Percentiles rank a stretch among this genome's conserved stretches.
These are phyloP conservation scores for Cephalophus harveyi DNA, from an alignment of 2,113 vertebrate genomes.

Conservation along the genomic window DNA sequence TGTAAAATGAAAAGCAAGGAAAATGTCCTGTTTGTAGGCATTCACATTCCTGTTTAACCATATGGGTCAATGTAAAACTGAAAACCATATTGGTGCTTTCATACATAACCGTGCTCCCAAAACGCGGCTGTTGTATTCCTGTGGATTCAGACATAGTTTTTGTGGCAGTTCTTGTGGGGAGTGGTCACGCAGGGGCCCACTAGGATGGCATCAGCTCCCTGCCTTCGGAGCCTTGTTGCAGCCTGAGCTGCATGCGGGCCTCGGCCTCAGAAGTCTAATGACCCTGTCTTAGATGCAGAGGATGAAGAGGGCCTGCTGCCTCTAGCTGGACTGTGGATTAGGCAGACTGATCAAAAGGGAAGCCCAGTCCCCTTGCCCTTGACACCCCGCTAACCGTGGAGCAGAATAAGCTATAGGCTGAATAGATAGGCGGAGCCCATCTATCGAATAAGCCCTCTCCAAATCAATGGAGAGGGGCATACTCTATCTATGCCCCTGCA, in stretches of 20 bases:
- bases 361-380: no score
- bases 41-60: neutral
- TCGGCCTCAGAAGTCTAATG: neutral
- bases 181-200: rapidly evolving
- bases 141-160: neutral
- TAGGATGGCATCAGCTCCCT: neutral
- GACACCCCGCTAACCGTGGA: rapidly evolving
- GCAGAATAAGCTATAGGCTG: neutral
- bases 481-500: neutral
- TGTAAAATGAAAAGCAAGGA: neutral
- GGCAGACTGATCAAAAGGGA: neutral
- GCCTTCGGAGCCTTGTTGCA: neutral
- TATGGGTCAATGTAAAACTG: neutral
- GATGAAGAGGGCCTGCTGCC: neutral
- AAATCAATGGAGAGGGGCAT: neutral
- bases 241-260: rapidly evolving
- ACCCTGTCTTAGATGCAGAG: neutral
- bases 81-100: neutral
- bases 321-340: no score
- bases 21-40: neutral
- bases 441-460: neutral
- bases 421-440: neutral
- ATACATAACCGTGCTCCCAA: neutral
- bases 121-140: neutral
- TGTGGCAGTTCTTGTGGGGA: neutral